Base-by-base conservation (phyloP, 2,888 invertebrate genomes). In the Liodrosophila aerea region DNA sequence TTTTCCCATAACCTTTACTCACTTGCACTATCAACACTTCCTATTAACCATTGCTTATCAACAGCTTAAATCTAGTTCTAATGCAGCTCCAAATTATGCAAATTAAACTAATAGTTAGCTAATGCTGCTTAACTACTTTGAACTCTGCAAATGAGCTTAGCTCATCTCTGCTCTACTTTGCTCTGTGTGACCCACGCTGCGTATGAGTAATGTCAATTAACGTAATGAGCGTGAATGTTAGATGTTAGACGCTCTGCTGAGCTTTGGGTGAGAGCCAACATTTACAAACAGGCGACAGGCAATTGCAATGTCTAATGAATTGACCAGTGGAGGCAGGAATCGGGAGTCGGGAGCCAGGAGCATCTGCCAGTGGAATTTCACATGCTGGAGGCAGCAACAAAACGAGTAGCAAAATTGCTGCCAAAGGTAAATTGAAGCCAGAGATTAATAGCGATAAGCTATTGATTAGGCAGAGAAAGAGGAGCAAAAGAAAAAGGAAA, bases 401-500 rank as follows among this genome's bases (percentile, higher is more conserved):
- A 86, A 81, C 85, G 86, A 77, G 82, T 85, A 86, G 86, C 80
- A 67, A 75, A 76, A 58, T 64, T 44, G 69, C 74, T 76, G 78
- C 78, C 67, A 85, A 81, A 86, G 86, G 81, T 81, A 81, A 86
- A 85, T 83, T 81, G 84, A 85, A 85, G 86, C 81, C 66, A 3
- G 83, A 82, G 82, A 82, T 86, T 82, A 82, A 82, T 86, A 85
- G 85, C 86, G 82, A 82, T 82, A 82, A 82, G 73, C 85, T 82
- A 86, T 86, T 82, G 82, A 82, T 82, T 82, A 82, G 82, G 73
- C 62, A 65, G 67, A 5, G 16, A n/a, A 9, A 37, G 15, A 39
- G 58, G 74, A 74, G 77, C 67, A 18, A 7, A 30, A 36, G 40
- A 34, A 16, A 45, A 18, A 11, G 33, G 44, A 34, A 22, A 45